Conservation (phyloP, 2,888 invertebrate genomes). For the Frankliniella intonsa region DNA sequence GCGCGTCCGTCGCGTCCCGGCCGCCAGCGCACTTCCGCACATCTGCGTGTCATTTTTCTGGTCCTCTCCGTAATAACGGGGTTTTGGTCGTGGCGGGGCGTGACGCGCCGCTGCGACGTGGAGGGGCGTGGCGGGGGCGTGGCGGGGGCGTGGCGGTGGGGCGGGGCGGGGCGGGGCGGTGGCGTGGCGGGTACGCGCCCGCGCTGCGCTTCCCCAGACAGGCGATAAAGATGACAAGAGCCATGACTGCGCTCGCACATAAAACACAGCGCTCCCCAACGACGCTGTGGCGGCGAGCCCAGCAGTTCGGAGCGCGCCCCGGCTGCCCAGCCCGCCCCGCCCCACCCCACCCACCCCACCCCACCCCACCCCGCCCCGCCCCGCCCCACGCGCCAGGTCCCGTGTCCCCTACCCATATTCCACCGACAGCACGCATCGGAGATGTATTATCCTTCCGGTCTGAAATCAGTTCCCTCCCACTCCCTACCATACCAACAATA, state of each 20-base stretch:
- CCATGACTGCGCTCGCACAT: conserved; percentile 17
- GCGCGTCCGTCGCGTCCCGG: neutral
- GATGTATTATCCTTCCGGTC: conserved; percentile 12
- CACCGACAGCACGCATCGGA: neutral
- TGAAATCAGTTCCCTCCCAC: neutral
- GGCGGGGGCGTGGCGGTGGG: neutral
- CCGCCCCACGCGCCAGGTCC: neutral
- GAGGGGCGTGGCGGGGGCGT: too few species aligned
- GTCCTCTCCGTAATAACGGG: neutral
- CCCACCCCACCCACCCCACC: neutral
- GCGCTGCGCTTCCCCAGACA: conserved; percentile 3
- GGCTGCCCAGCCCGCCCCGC: neutral
- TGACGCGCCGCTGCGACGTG: neutral
- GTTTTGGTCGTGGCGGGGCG: conserved; percentile 1
- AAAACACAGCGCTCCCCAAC: conserved; percentile 11
- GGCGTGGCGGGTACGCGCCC: neutral
- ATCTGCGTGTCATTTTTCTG: neutral
- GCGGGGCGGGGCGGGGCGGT: neutral
- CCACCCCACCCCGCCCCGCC: neutral
- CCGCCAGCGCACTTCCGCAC: neutral
- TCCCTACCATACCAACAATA: too few species aligned
- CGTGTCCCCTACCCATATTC: neutral
- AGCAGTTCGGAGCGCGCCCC: neutral
- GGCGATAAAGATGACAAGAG: conserved; percentile 26
- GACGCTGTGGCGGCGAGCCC: conserved; percentile 7